phyloP scores from a whole-genome alignment of 2,113 vertebrate genomes.

The Gavialis gangeticus region DNA sequence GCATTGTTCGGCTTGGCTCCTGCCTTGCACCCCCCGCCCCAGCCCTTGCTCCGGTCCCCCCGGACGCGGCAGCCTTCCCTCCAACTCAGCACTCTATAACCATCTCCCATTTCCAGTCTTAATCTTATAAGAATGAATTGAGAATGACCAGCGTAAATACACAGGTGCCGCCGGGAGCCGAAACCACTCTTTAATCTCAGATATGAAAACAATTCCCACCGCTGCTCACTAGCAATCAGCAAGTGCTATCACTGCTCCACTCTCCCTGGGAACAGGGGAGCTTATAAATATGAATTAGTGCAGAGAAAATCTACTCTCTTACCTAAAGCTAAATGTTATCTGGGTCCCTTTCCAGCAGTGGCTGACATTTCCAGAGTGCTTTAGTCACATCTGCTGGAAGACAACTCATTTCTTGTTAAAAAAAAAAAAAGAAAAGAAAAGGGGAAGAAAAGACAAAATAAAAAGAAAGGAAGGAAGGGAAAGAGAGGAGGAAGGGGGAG shows the following conservation, averaged over 20 bases:
- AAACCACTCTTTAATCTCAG: conserved; percentile 69
- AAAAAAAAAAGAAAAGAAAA: neutral
- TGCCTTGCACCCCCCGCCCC: rapidly evolving
- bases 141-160: conserved; percentile 71
- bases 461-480: neutral
- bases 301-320: conserved; percentile 77
- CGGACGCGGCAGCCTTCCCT: neutral
- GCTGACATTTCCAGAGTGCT: conserved; percentile 80
- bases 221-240: conserved; percentile 68
- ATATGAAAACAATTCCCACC: conserved; percentile 71
- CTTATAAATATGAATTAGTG: conserved; percentile 82
- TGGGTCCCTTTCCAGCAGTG: conserved; percentile 70
- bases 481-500: neutral
- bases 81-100: neutral
- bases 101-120: conserved; percentile 65
- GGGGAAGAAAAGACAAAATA: neutral
- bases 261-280: conserved; percentile 70
- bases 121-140: conserved; percentile 70
- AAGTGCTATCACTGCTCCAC: conserved; percentile 60
- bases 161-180: conserved; percentile 69
- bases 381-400: conserved; percentile 72
- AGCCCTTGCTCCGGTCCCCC: neutral
- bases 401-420: conserved; percentile 63
- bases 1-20: neutral
- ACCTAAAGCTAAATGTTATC: conserved; percentile 81